phyloP scores from a whole-genome alignment of 2,888 invertebrate genomes.

The Drosophila basisetae region DNA sequence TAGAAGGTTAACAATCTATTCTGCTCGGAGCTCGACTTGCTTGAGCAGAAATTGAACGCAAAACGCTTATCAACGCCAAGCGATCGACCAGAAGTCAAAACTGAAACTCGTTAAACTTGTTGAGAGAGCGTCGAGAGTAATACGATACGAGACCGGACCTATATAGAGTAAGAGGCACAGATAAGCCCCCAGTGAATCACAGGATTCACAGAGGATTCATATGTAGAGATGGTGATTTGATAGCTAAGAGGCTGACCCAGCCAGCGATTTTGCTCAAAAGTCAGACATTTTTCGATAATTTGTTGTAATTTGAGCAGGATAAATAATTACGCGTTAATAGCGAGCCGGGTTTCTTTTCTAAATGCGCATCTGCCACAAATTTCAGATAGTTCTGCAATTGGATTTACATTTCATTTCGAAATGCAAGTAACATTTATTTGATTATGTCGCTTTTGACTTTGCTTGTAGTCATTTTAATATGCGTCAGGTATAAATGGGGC shows the following conservation, averaged over 20 bases:
- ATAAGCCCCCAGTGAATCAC: conserved; percentile 4
- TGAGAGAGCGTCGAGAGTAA: conserved; percentile 67
- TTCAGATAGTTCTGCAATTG: conserved; percentile 1
- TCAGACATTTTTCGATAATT: conserved; percentile 61
- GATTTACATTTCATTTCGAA: conserved; percentile 50
- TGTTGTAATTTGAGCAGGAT: conserved; percentile 60
- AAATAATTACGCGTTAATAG: conserved; percentile 47
- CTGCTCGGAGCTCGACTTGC: conserved; percentile 34
- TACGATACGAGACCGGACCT: conserved; percentile 58
- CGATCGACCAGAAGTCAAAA: conserved; percentile 80
- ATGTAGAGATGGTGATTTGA: conserved; percentile 73
- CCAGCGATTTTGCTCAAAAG: conserved; percentile 71
- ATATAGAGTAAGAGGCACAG: conserved; percentile 3
- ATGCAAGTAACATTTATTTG: conserved; percentile 56
- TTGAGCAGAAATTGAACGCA: conserved; percentile 57
- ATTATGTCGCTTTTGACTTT: conserved; percentile 29
- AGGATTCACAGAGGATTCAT: conserved; percentile 39
- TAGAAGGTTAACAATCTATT: conserved; percentile 71
- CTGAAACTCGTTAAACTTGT: conserved; percentile 82
- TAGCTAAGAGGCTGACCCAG: conserved; percentile 55
- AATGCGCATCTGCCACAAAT: conserved; percentile 79
- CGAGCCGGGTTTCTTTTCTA: conserved; percentile 40
- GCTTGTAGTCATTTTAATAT: conserved; percentile 47
- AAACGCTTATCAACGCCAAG: conserved; percentile 78
- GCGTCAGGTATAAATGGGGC: conserved; percentile 43